Conservation (phyloP, 2,113 vertebrate species). For the Anoura caudifer region DNA sequence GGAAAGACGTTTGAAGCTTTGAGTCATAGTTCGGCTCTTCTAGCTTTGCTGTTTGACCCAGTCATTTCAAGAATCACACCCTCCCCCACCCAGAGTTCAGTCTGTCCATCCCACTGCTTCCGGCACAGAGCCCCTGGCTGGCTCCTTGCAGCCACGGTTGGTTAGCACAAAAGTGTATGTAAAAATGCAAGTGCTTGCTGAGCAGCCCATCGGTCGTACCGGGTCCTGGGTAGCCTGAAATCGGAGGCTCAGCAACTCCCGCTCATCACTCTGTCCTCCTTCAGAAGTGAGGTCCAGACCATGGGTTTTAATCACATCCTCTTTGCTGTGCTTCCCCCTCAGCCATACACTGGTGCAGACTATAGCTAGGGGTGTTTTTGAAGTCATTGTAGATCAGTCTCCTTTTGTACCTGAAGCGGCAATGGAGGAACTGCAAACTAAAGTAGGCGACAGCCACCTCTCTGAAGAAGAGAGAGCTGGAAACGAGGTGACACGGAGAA, state of each 20-base stretch:
- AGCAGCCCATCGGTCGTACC: rapidly evolving
- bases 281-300: no score
- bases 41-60: neutral
- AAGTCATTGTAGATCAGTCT: constrained; percentile 88
- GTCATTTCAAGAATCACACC: no score
- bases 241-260: rapidly evolving
- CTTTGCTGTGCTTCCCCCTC: constrained; percentile 35
- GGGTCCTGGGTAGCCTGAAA: rapidly evolving
- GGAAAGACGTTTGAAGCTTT: rapidly evolving
- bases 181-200: neutral
- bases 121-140: rapidly evolving
- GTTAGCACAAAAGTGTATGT: rapidly evolving
- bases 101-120: neutral
- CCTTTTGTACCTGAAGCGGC: constrained; percentile 88
- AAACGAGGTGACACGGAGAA: neutral
- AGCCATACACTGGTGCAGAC: constrained; percentile 83
- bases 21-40: no score
- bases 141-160: neutral
- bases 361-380: constrained; percentile 85
- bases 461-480: constrained; percentile 24
- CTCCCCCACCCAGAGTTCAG: neutral
- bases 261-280: rapidly evolving
- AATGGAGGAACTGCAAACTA: constrained; percentile 80
- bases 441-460: neutral
- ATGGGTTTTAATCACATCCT: neutral